Evolutionary conservation across 2,113 vertebrate species (phyloP).

Genomic region (Chamaetylas fuelleborni): DNA sequence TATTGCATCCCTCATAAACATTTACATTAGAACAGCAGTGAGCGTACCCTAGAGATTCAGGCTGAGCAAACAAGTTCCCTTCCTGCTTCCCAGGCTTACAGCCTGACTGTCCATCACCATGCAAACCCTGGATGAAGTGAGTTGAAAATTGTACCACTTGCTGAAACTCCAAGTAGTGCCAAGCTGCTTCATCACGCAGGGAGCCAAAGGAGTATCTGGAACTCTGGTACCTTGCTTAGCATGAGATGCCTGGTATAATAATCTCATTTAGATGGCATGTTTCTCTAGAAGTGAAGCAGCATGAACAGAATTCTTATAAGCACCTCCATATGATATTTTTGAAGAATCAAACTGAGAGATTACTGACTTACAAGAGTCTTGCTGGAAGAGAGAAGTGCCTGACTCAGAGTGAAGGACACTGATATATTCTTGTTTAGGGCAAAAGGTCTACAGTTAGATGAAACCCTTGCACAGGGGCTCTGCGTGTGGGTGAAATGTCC

Average conservation of each 20-base stretch:
- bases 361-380: not conserved
- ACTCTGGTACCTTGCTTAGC: not conserved
- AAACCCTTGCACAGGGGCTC: not conserved
- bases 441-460: not conserved
- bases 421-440: not conserved
- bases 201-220: not conserved
- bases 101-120: not conserved
- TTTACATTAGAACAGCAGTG: conserved; percentile 71
- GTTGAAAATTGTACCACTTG: not conserved
- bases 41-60: conserved; percentile 52
- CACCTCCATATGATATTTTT: not conserved
- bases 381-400: not conserved
- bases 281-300: not conserved
- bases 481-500: not conserved
- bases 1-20: conserved; percentile 72
- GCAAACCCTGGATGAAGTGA: not conserved
- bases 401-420: not conserved
- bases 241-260: not conserved
- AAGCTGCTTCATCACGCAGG: not conserved
- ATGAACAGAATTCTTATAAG: not conserved
- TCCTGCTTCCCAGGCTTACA: not conserved
- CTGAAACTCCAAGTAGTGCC: not conserved
- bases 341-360: not conserved
- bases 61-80: conserved; percentile 54
- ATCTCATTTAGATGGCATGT: not conserved